Evolutionary conservation across 35 echinoderm and acorn worm genomes (phyloP), one percentile per base, ranked within the genome.

Genomic region (Ophioderma brevispina): DNA sequence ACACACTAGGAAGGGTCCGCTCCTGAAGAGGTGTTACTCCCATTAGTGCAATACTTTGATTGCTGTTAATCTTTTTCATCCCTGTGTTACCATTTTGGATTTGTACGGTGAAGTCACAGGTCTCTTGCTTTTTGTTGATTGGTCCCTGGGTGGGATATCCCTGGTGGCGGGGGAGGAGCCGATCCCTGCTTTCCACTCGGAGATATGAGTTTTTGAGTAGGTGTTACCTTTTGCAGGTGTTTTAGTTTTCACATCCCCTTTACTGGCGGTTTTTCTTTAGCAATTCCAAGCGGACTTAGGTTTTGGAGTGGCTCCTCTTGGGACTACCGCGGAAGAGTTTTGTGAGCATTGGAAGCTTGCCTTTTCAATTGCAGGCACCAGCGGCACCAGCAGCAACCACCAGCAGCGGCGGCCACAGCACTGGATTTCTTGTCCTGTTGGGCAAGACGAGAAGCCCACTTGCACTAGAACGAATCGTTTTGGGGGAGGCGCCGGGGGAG

Each of bases 311-410:
- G 59, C n/a, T 70, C 59, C 4, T 70, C 59, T 70, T 70, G 15
- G 17, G 17, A 25, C 28, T 70, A 15, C 41, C 41, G 17, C 59
- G 59, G 59, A 70, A 70, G 23, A 70, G 59, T 70, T 70, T 70
- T 94, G 92, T 98, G n/a, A 98, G 82, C 96, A 98, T 94, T 5
- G 96, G 94, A n/a, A n/a, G n/a, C n/a, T n/a, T n/a, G 86, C 92
- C 90, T 64, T 98, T 98, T 8, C 88, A 80, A 56, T 70, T 70
- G 5, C 59, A 8, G n/a, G 59, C 10, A 30, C 59, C n/a, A 18
- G 23, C n/a, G 5, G 59, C 59, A 30, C 59, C 59, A n/a, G n/a
- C n/a, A n/a, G n/a, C n/a, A n/a, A n/a, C n/a, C n/a, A 18, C 6
- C 59, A 70, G 59, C 15, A 25, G 5, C 4, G 5, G 59, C 15